Conservation (phyloP, 2,888 invertebrate species). For the Melanostoma mellinum region DNA sequence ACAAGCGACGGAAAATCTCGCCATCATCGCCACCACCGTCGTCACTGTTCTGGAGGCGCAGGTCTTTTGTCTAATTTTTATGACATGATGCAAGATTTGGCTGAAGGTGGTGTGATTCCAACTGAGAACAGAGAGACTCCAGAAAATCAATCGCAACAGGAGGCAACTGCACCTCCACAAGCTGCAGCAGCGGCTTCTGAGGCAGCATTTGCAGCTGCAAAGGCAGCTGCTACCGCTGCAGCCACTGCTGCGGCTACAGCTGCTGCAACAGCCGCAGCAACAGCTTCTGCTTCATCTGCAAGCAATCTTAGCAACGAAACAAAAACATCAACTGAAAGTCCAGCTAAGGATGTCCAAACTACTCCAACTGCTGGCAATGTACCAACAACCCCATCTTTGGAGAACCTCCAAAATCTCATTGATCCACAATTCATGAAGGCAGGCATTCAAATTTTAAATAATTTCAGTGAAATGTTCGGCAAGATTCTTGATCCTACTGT, state of each 20-base stretch:
- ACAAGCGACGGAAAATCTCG: constrained; percentile 51
- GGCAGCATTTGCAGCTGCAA: constrained; percentile 27
- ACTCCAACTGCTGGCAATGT: background rate
- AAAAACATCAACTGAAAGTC: constrained; percentile 46
- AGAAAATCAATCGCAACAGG: constrained; percentile 20
- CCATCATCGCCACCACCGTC: constrained; percentile 73
- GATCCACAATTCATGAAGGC: constrained; percentile 79
- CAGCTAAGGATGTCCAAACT: constrained; percentile 1
- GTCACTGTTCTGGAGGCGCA: constrained; percentile 60
- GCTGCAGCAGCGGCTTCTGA: constrained; percentile 40
- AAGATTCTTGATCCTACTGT: constrained; percentile 80
- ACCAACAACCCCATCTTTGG: constrained; percentile 65
- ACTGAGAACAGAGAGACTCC: constrained; percentile 12
- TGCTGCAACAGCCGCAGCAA: constrained; percentile 24
- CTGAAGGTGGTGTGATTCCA: constrained; percentile 74
- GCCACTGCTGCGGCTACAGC: constrained; percentile 36
- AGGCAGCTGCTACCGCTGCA: constrained; percentile 16
- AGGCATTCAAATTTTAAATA: constrained; percentile 80
- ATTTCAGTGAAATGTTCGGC: constrained; percentile 81
- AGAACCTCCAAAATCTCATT: constrained; percentile 76
- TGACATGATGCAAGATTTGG: constrained; percentile 78
- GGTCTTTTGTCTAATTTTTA: constrained; percentile 75
- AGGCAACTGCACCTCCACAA: constrained; percentile 16
- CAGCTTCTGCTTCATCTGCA: constrained; percentile 18
- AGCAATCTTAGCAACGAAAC: constrained; percentile 48